Conservation (phyloP, 2,113 vertebrate species). For the Heptranchias perlo region DNA sequence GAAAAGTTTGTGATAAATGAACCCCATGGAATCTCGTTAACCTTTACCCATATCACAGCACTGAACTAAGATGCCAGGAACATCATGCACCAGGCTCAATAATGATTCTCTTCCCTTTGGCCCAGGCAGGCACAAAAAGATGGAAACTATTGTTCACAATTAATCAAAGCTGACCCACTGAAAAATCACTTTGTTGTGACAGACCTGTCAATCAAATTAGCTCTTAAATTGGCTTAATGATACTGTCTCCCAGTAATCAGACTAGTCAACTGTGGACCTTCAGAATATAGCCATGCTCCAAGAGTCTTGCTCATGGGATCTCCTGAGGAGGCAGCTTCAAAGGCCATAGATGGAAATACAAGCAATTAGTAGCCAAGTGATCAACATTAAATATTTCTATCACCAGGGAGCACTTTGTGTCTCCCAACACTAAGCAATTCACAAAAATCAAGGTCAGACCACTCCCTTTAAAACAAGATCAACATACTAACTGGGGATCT, state of each 20-base stretch:
- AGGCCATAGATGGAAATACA: neutral
- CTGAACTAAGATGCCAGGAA: neutral
- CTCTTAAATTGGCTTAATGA: neutral
- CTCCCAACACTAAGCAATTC: neutral
- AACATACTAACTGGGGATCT: neutral
- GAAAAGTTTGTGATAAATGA: neutral
- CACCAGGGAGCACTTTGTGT: neutral
- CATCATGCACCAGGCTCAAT: neutral
- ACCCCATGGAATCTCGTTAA: neutral
- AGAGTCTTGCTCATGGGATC: neutral
- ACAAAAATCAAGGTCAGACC: neutral
- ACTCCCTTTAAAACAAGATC: neutral
- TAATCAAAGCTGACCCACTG: neutral
- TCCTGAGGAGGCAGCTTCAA: neutral
- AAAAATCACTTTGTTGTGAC: neutral
- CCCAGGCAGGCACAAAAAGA: neutral
- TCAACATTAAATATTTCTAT: neutral
- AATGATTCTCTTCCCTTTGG: neutral
- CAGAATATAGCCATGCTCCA: neutral
- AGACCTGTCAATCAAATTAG: neutral
- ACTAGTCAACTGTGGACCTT: neutral
- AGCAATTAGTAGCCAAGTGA: neutral
- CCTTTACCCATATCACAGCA: neutral
- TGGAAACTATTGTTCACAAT: neutral
- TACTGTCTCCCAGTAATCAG: neutral